Conservation (phyloP, 1,140 invertebrate species). For the Aradophagus sp. region DNA sequence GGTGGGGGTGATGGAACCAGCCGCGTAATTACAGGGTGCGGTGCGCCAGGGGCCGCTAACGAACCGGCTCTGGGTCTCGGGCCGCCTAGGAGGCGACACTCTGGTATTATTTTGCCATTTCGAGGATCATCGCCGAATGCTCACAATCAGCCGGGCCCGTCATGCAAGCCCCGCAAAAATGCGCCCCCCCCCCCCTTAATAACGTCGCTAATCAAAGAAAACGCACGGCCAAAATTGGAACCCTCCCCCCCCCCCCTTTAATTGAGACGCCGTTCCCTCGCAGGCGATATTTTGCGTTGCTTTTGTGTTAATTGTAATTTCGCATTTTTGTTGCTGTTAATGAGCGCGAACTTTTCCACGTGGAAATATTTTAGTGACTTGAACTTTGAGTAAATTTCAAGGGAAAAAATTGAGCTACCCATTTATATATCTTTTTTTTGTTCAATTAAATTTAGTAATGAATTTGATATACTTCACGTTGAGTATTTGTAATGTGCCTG, state of each 20-base stretch:
- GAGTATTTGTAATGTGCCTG: too few relatives aligned
- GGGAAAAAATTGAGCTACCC: too few relatives aligned
- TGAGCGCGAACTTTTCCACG: too few relatives aligned
- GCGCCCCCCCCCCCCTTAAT: constrained; percentile 23
- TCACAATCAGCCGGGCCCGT: constrained; percentile 66
- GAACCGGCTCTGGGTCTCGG: constrained; percentile 66
- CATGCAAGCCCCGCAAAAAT: constrained; percentile 62
- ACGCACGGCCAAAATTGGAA: constrained; percentile 19
- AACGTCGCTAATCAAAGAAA: constrained; percentile 46
- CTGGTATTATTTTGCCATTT: constrained; percentile 70
- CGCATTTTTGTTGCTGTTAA: too few relatives aligned
- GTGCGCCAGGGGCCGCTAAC: constrained; percentile 70
- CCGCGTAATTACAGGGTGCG: constrained; percentile 72
- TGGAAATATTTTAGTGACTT: too few relatives aligned
- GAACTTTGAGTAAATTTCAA: too few relatives aligned
- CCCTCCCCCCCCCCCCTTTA: background rate
- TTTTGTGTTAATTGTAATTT: too few relatives aligned
- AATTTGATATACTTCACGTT: too few relatives aligned
- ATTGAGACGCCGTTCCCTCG: background rate
- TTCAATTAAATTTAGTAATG: too few relatives aligned
- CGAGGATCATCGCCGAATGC: constrained; percentile 63
- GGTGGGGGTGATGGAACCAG: constrained; percentile 59
- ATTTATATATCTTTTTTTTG: too few relatives aligned
- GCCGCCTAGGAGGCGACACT: constrained; percentile 67
- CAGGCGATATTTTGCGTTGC: too few relatives aligned